phyloP scores from a whole-genome alignment of 1,140 invertebrate genomes.

The Zaprionus lachaisei region DNA sequence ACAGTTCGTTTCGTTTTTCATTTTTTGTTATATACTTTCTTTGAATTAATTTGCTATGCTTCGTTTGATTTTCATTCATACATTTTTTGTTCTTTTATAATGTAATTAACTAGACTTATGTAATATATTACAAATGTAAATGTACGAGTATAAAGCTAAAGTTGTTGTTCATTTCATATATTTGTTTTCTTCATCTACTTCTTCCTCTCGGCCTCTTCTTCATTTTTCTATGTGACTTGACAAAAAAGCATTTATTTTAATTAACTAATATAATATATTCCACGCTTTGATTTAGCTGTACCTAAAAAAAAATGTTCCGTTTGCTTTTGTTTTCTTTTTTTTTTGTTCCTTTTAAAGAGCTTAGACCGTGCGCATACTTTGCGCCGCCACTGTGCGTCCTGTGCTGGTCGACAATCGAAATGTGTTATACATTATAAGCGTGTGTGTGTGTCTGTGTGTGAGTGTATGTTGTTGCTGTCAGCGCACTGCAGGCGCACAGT shows the following conservation, averaged over 20 bases:
- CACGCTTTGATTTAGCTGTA: slow-evolving; percentile 81
- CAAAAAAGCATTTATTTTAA: slow-evolving; percentile 77
- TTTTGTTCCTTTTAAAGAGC: slow-evolving; percentile 33
- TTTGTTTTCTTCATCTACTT: slow-evolving; percentile 42
- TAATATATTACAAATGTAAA: slow-evolving; percentile 84
- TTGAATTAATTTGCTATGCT: slow-evolving; percentile 74
- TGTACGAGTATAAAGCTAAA: slow-evolving; percentile 84
- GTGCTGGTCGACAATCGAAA: slow-evolving; percentile 23
- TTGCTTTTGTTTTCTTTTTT: slow-evolving; percentile 23
- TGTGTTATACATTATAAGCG: slow-evolving; percentile 36
- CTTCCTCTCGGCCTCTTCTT: slow-evolving; percentile 28
- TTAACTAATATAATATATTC: slow-evolving; percentile 79
- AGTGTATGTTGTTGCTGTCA: slow-evolving; percentile 7
- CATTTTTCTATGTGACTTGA: slow-evolving; percentile 67
- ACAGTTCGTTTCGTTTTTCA: slow-evolving; percentile 59
- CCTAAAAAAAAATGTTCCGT: slow-evolving; percentile 70
- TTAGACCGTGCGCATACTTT: slow-evolving; percentile 35
- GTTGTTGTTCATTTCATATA: slow-evolving; percentile 74
- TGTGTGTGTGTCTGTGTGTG: slow-evolving; percentile 28
- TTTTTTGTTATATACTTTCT: slow-evolving; percentile 56
- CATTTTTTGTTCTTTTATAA: slow-evolving; percentile 50
- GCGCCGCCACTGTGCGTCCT: slow-evolving; percentile 51
- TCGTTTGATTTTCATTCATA: slow-evolving; percentile 73
- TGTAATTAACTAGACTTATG: slow-evolving; percentile 83
- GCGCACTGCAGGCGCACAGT: slow-evolving; percentile 35